Evolutionary conservation across 2,888 invertebrate species (phyloP), one percentile per base, ranked within the genome.

Genomic region (Cactoblastis cactorum): DNA sequence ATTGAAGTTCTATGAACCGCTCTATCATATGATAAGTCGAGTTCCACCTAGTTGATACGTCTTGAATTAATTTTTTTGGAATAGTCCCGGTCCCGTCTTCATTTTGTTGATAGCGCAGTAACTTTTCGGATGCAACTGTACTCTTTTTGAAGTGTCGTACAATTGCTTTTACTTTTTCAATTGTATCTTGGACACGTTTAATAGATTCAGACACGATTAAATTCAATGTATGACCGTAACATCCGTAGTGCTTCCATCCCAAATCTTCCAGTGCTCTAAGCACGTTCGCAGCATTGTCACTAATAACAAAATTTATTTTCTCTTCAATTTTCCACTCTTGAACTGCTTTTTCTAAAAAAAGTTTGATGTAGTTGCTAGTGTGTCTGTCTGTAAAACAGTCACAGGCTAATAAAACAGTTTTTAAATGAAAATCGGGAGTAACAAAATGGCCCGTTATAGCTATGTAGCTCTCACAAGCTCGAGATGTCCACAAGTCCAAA

Each of bases 261-360:
- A 53, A 28, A 38, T 57, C 45, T 15, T 38, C 28, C 1, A 61
- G 18, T 5, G 59, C 61, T 37, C 53, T 57, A 18, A 45, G 50
- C 4, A 67, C 50, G 47, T 65, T 65, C 2, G 61, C 43, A 1
- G 58, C 61, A 48, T 63, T 67, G 48, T 68, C 63, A 14, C 22
- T 22, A 22, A 47, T 53, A 3, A 55, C 52, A 49, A 66, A 61
- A 41, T 61, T 60, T 17, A 56, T 38, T 57, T 60, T 59, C 9
- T 52, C 17, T 18, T 49, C 43, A 5, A 61, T 8, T 8, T 19
- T 24, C 52, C 52, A 59, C 28, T 57, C 53, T 9, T 39, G 47
- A n/a, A 37, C 45, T 19, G 53, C 45, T 12, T 19, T 34, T 22
- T 9, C 32, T 33, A 65, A 22, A 12, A 46, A 50, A 45, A 41